Conservation (phyloP, 2,113 vertebrate genomes). For the Pogonocichla stellata region DNA sequence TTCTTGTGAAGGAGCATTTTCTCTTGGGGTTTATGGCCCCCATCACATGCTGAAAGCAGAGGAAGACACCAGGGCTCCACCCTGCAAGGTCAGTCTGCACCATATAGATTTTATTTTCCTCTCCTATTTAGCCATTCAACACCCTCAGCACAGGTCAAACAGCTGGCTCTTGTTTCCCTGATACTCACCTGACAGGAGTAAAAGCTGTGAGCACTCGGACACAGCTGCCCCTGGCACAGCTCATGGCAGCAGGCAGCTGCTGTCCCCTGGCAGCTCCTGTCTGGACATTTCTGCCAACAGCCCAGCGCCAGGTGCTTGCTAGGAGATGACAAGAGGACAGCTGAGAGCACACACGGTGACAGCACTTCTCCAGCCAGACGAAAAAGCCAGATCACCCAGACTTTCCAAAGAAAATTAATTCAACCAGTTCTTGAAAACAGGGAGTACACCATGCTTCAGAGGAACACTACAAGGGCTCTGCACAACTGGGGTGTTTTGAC, state of each 20-base stretch:
- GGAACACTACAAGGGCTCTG: background rate
- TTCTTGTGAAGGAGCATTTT: background rate
- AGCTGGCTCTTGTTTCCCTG: background rate
- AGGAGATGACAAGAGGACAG: background rate
- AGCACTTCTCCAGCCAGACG: background rate
- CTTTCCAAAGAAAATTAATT: background rate
- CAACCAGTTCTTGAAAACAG: background rate
- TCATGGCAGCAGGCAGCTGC: background rate
- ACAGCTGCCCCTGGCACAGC: background rate
- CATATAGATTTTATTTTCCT: background rate
- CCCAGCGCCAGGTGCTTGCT: background rate
- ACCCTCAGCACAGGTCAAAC: background rate
- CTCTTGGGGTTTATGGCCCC: background rate
- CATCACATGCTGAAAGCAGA: background rate
- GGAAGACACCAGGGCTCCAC: background rate
- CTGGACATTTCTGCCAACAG: background rate
- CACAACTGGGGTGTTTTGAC: background rate
- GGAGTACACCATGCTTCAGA: background rate
- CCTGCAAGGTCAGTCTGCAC: background rate
- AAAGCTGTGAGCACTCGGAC: fast-evolving
- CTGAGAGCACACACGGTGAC: background rate
- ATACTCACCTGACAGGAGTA: background rate
- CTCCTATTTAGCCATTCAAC: background rate
- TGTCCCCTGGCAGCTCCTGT: background rate
- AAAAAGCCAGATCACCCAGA: background rate